A percentile compares a stretch with the other conserved stretches of the same genome.
Evolutionary conservation across 2,888 invertebrate genomes (phyloP).

Genomic region (Apamea epomidion): DNA sequence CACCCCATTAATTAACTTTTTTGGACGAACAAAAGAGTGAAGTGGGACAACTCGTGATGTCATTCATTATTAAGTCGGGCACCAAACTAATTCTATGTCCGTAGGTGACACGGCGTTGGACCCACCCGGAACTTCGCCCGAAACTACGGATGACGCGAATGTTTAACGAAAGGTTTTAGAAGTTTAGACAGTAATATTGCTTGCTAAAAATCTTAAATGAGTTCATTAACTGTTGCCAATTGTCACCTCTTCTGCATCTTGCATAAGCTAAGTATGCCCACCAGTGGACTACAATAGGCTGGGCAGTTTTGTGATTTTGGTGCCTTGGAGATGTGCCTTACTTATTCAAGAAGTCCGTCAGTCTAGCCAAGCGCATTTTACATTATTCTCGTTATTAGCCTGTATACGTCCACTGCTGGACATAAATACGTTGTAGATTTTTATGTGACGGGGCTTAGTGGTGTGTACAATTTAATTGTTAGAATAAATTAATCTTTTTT

Average conservation of each 20-base stretch:
- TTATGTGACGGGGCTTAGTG: background rate
- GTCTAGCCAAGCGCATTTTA: too few species aligned
- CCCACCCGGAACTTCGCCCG: background rate
- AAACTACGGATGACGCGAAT: background rate
- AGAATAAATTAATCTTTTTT: background rate
- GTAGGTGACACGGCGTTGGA: background rate
- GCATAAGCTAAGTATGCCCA: background rate
- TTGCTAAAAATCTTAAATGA: background rate
- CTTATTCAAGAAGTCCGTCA: background rate
- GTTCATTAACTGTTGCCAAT: background rate
- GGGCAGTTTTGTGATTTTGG: background rate
- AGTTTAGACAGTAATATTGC: background rate
- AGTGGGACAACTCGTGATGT: background rate
- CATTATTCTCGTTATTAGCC: background rate
- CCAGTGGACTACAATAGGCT: background rate
- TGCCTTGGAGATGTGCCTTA: background rate
- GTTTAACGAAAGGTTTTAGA: background rate
- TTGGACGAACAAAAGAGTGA: background rate
- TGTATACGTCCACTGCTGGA: background rate
- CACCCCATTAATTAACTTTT: background rate
- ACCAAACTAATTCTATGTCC: background rate
- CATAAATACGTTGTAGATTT: background rate
- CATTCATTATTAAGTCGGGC: background rate
- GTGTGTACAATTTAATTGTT: background rate
- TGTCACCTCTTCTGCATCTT: background rate